A percentile compares a stretch with the other conserved stretches of the same genome.
Evolutionary conservation across 2,888 invertebrate genomes (phyloP).

Genomic region (Spodoptera picta): DNA sequence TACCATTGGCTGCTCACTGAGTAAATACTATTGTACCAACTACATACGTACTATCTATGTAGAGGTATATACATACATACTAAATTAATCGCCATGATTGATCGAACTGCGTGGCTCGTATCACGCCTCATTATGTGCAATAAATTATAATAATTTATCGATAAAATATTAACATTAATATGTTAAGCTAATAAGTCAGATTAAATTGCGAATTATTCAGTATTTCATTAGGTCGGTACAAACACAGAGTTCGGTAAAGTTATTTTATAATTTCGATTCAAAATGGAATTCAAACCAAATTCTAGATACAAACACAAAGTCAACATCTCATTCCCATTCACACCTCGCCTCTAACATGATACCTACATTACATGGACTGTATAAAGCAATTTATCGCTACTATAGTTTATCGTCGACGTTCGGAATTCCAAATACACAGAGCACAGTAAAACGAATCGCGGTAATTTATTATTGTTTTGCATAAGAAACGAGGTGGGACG

Average conservation of each 20-base stretch:
- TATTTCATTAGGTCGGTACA: conserved; percentile 1
- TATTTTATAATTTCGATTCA: conserved; percentile 25
- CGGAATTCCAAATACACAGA: conserved; percentile 63
- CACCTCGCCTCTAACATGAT: conserved; percentile 65
- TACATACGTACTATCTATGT: conserved; percentile 17
- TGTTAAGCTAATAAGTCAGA: conserved; percentile 29
- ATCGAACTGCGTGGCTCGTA: conserved; percentile 51
- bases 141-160: conserved; percentile 49
- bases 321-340: conserved; percentile 69
- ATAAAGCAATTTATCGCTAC: conserved; percentile 74
- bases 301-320: conserved; percentile 55
- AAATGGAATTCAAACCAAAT: conserved; percentile 6
- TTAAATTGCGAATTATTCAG: conserved; percentile 20
- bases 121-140: conserved; percentile 47
- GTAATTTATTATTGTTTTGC: conserved; percentile 77
- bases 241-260: conserved; percentile 7
- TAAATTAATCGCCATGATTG: conserved; percentile 60
- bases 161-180: conserved; percentile 42
- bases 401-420: conserved; percentile 65
- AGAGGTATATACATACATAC: conserved; percentile 33
- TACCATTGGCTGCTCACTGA: conserved; percentile 63
- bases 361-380: conserved; percentile 67
- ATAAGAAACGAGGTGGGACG: conserved; percentile 74
- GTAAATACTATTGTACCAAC: conserved; percentile 41
- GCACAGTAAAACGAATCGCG: conserved; percentile 67